Percentiles rank a stretch among this genome's conserved stretches.
Evolutionary conservation across 2,113 vertebrate genomes (phyloP).

Genomic region (Larimichthys crocea): DNA sequence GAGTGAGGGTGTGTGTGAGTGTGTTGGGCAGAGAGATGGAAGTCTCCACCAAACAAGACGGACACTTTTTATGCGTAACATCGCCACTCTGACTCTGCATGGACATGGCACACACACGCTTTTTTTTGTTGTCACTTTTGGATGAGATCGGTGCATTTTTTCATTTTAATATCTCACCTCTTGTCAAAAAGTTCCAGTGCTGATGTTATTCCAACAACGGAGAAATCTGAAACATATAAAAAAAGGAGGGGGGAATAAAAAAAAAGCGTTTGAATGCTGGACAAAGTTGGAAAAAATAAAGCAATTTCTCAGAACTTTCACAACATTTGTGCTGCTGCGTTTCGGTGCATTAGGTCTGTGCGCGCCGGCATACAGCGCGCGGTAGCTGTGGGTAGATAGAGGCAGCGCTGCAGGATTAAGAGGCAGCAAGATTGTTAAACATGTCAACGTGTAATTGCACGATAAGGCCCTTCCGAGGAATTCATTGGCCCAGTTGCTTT

Average conservation of each 20-base stretch:
- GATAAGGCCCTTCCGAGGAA: constrained; percentile 99
- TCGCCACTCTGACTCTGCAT: constrained; percentile 21
- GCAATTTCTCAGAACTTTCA: constrained; percentile 71
- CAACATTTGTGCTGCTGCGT: constrained; percentile 69
- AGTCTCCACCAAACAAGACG: constrained; percentile 57
- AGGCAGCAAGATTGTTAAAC: constrained; percentile 99
- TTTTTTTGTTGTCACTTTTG: constrained; percentile 19
- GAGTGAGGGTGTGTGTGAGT: constrained; percentile 1
- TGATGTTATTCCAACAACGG: constrained; percentile 65
- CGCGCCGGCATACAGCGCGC: constrained; percentile 69
- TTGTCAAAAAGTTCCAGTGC: constrained; percentile 48
- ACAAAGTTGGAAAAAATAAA: constrained; percentile 77
- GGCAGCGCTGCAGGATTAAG: constrained; percentile 98
- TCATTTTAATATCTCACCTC: constrained; percentile 60
- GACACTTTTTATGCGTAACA: constrained; percentile 28
- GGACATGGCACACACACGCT: neutral
- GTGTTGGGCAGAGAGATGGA: constrained; percentile 43
- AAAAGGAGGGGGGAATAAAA: constrained; percentile 5
- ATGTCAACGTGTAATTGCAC: constrained; percentile 99
- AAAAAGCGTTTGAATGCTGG: constrained; percentile 49
- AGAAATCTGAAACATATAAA: constrained; percentile 58
- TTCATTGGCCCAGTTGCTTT: constrained; percentile 99
- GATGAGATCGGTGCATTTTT: neutral
- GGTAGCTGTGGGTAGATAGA: constrained; percentile 86
- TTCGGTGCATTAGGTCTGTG: constrained; percentile 79